phyloP scores from a whole-genome alignment of 2,113 vertebrate genomes.

The Mustelus asterias region DNA sequence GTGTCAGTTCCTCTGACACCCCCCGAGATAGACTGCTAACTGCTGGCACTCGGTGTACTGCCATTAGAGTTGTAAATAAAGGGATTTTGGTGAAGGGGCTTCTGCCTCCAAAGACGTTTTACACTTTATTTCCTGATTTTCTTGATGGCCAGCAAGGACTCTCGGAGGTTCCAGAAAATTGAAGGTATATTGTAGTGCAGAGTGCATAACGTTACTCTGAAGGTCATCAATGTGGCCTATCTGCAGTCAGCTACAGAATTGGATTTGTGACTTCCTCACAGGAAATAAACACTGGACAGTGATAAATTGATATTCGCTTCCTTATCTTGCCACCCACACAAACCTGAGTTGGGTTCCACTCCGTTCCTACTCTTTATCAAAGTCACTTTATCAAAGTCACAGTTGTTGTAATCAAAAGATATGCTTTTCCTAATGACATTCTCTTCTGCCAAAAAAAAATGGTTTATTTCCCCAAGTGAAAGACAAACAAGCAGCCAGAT shows the following conservation, averaged over 20 bases:
- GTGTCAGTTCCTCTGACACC: too few relatives aligned
- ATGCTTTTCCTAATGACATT: conserved; percentile 1
- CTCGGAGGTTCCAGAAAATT: too few relatives aligned
- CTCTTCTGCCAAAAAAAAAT: background rate
- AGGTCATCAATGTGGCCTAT: background rate
- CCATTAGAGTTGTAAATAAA: too few relatives aligned
- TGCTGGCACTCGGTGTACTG: too few relatives aligned
- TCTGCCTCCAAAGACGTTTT: too few relatives aligned
- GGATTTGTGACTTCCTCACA: conserved; percentile 11
- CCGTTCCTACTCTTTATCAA: background rate
- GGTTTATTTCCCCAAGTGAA: background rate
- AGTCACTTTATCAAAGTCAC: background rate
- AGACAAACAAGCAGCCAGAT: background rate
- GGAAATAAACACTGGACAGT: background rate
- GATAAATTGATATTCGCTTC: background rate
- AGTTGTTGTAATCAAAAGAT: background rate
- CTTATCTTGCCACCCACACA: conserved; percentile 9
- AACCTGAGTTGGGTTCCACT: background rate
- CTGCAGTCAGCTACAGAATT: background rate
- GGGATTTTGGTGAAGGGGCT: too few relatives aligned
- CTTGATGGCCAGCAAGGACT: background rate
- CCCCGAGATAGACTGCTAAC: too few relatives aligned
- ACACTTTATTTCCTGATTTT: background rate
- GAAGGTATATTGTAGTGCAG: background rate
- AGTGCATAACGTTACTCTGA: background rate